phyloP scores from a whole-genome alignment of 2,888 invertebrate species.

The Bursaphelenchus okinawaensis region DNA sequence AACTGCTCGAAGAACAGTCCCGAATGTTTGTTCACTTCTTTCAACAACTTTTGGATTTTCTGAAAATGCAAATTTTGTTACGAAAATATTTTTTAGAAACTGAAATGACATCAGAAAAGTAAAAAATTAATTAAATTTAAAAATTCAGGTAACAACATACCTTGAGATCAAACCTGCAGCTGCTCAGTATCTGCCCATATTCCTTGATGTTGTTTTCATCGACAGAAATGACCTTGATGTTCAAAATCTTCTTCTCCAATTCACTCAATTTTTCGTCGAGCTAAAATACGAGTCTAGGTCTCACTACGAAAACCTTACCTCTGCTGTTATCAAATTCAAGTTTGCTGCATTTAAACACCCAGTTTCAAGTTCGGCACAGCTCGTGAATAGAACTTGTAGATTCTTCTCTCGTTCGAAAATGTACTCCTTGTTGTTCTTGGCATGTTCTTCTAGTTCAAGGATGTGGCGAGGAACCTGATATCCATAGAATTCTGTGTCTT shows the following conservation, averaged over 20 bases:
- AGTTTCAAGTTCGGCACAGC: background rate
- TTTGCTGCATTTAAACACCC: background rate
- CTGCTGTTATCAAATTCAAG: background rate
- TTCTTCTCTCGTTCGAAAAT: background rate
- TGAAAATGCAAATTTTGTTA: background rate
- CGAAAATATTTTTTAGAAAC: background rate
- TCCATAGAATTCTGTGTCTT: background rate
- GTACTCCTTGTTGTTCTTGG: background rate
- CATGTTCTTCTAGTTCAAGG: background rate
- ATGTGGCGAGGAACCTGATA: background rate
- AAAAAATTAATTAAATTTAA: conserved; percentile 8
- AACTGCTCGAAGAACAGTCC: background rate
- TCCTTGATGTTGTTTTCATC: background rate
- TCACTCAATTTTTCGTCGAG: background rate
- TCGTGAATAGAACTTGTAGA: background rate
- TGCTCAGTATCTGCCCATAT: background rate
- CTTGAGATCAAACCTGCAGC: background rate
- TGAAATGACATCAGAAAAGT: background rate
- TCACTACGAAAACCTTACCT: background rate
- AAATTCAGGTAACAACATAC: conserved; percentile 3
- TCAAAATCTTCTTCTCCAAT: background rate
- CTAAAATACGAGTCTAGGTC: background rate
- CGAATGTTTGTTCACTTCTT: background rate
- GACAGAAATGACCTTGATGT: background rate
- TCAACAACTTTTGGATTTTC: background rate